Evolutionary conservation across 2,797 vertebrate genomes (phyloP), one percentile per base, ranked within the genome.

Genomic region (Tiaroga cobitis): DNA sequence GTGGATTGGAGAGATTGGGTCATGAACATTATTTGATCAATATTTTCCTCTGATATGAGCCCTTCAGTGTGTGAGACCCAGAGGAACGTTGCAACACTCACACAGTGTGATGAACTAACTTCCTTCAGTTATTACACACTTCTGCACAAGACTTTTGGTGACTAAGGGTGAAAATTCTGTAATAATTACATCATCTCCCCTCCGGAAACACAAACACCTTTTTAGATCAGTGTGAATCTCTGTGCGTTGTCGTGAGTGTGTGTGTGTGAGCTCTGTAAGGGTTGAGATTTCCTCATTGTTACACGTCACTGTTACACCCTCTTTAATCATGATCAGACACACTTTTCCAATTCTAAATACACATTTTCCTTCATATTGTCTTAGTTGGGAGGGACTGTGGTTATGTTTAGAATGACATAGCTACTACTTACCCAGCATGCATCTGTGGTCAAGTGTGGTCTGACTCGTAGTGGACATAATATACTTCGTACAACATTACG

Each of bases 181-280:
- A 63, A 46, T 73, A 75, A 82, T 82, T 80, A 8, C 49, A 80
- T 80, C 75, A 63, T n/a, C 18, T 37, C 59, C 29, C 29, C 34
- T 80, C 81, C 0, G 8, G 19, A 43, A 37, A 72, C 73, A 56
- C 32, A 32, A 63, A 80, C 41, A 24, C 3, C 63, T 59, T 75
- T 75, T 73, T 82, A 46, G 56, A 82, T 82, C 32, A 77, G 79
- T n/a, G 68, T 74, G 72, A 80, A 81, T 68, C 77, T 81, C 74
- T 87, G 68, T 86, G 49, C 84, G 73, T 82, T 74, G 81, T 81
- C 18, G 18, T 72, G 63, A 34, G 73, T 85, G 65, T 37, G 73
- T 49, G 13, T 41, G 82, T 49, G 13, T 41, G 82, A 9, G 68
- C 51, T 21, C 75, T 70, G 29, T 59, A 68, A 34, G 56, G 37